A percentile compares a stretch with the other conserved stretches of the same genome.
phyloP scores from a whole-genome alignment of 2,888 invertebrate species.

The Thelaira solivaga region DNA sequence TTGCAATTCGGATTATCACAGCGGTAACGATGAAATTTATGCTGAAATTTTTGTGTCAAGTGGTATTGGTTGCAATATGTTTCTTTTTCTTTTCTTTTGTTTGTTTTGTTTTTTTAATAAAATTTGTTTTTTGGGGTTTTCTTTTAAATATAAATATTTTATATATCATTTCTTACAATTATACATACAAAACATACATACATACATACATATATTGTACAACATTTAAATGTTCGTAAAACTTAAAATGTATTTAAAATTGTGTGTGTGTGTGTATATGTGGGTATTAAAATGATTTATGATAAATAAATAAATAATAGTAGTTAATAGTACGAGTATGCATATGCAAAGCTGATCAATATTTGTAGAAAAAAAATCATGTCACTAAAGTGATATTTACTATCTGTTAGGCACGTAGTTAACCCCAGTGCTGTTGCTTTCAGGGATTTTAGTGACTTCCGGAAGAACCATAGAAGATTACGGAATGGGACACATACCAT shows the following conservation, averaged over 20 bases:
- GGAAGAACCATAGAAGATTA: no score
- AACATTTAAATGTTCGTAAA: constrained; percentile 32
- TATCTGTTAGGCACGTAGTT: background rate
- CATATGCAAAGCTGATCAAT: background rate
- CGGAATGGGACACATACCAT: no score
- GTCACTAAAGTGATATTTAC: background rate
- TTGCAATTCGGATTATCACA: constrained; percentile 70
- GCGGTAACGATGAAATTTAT: constrained; percentile 70
- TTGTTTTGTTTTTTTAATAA: constrained; percentile 10
- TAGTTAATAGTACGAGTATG: background rate
- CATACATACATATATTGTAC: constrained; percentile 13
- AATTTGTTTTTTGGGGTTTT: background rate
- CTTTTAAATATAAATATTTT: background rate
- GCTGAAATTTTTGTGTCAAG: constrained; percentile 64
- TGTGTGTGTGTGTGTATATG: no score
- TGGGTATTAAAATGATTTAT: background rate
- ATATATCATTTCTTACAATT: constrained; percentile 5
- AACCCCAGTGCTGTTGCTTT: no score
- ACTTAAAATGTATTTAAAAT: no score
- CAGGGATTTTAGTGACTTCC: no score
- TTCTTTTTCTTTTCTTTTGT: constrained; percentile 14
- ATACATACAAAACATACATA: constrained; percentile 16
- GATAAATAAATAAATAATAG: background rate
- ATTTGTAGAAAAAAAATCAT: background rate
- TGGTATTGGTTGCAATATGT: constrained; percentile 60